A percentile compares a stretch with the other conserved stretches of the same genome.
phyloP scores from a whole-genome alignment of 2,797 vertebrate species.

The Gallirallus australis region DNA sequence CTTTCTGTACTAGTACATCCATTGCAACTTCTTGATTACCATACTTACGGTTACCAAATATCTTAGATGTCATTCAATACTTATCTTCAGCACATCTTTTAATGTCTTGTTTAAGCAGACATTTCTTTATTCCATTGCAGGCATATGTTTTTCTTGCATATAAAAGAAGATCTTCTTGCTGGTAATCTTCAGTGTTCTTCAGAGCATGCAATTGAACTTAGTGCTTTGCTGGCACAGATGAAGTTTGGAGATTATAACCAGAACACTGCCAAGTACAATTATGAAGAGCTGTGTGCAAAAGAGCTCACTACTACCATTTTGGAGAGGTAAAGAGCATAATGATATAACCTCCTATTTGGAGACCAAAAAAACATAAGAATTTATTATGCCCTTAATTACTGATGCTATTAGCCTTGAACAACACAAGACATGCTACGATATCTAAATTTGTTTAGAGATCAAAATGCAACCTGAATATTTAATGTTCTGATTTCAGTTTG shows the following conservation, averaged over 20 bases:
- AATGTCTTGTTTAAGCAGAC: background rate
- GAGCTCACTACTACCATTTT: conserved; percentile 84
- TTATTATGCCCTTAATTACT: background rate
- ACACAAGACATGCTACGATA: no score
- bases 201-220: conserved; percentile 92
- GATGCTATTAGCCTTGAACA: background rate
- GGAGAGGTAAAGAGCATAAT: conserved; percentile 83
- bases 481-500: background rate
- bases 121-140: conserved; percentile 75
- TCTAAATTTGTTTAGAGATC: background rate
- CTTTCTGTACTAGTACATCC: background rate
- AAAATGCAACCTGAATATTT: background rate
- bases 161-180: conserved; percentile 94
- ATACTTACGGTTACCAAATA: background rate
- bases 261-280: conserved; percentile 96
- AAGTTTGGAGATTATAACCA: conserved; percentile 98
- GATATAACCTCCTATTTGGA: background rate
- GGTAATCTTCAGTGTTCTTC: conserved; percentile 92
- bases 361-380: background rate
- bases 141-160: conserved; percentile 94
- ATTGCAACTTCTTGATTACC: background rate
- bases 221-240: conserved; percentile 92
- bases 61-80: background rate
- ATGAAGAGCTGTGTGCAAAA: conserved; percentile 89
- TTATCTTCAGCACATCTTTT: background rate